Conservation (phyloP, 1,140 invertebrate species). For the Cotesia glomerata region DNA sequence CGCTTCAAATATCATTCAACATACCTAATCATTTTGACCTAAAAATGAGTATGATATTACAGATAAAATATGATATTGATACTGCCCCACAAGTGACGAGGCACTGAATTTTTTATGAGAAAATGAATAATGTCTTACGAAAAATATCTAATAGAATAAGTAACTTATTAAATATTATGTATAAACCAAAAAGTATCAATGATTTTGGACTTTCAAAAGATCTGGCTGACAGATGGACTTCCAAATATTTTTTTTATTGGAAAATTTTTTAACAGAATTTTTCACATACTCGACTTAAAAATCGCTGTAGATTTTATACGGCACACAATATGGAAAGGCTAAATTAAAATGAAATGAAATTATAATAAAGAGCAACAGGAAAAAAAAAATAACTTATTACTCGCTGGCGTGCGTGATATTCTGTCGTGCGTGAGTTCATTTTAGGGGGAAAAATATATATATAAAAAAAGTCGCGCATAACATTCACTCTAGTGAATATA, state of each 20-base stretch:
- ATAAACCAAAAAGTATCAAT: no score
- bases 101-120: background rate
- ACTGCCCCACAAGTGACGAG: background rate
- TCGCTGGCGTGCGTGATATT: background rate
- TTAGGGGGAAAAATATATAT: background rate
- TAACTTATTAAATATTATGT: no score
- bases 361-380: background rate
- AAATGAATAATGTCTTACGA: no score
- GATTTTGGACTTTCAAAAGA: no score
- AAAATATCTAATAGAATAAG: no score
- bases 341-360: no score
- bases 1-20: background rate
- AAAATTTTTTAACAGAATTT: background rate
- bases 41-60: background rate
- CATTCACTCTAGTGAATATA: background rate
- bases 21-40: background rate
- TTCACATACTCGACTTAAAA: background rate
- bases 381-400: background rate
- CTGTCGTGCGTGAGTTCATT: slow-evolving; percentile 3
- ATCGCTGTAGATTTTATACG: background rate
- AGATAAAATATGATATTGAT: no score
- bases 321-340: background rate
- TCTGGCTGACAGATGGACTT: no score
- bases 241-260: no score
- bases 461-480: background rate